phyloP scores from a whole-genome alignment of 1,140 invertebrate genomes.

The Euura saliciscinereae region DNA sequence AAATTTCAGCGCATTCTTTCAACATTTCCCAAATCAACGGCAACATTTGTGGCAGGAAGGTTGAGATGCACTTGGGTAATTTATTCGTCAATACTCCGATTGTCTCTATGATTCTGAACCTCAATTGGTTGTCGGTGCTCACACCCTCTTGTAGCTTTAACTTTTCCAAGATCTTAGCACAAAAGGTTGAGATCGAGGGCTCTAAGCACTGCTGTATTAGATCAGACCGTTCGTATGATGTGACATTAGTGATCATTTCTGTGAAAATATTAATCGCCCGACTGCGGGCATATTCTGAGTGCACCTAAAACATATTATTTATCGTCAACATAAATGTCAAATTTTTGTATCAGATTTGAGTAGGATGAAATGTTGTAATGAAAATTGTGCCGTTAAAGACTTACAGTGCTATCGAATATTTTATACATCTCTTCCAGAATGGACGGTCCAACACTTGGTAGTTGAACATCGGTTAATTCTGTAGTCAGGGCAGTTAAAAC shows the following conservation, averaged over 20 bases:
- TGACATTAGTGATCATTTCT: slow-evolving; percentile 63
- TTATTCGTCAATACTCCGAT: slow-evolving; percentile 69
- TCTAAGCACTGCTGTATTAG: slow-evolving; percentile 67
- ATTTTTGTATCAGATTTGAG: too few species aligned
- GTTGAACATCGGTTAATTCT: slow-evolving; percentile 73
- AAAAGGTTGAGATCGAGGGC: slow-evolving; percentile 74
- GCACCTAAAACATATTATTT: slow-evolving; percentile 28
- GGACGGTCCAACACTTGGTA: slow-evolving; percentile 74
- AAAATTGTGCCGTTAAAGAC: too few species aligned
- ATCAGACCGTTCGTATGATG: slow-evolving; percentile 57
- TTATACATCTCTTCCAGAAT: slow-evolving; percentile 79
- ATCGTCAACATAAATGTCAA: too few species aligned
- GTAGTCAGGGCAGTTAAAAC: slow-evolving; percentile 76
- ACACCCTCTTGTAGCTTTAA: slow-evolving; percentile 66
- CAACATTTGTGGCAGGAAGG: slow-evolving; percentile 71
- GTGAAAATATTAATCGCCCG: slow-evolving; percentile 74
- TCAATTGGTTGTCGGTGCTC: slow-evolving; percentile 70
- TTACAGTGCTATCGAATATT: slow-evolving; percentile 71
- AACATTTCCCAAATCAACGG: slow-evolving; percentile 75
- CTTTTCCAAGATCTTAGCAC: slow-evolving; percentile 71
- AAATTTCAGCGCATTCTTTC: slow-evolving; percentile 71
- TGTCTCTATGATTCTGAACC: slow-evolving; percentile 77
- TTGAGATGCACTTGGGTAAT: slow-evolving; percentile 70
- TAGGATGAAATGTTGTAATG: too few species aligned
- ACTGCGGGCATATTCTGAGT: slow-evolving; percentile 65